Evolutionary conservation across 2,888 invertebrate species (phyloP).

Genomic region (Sepioteuthis lessoniana): DNA sequence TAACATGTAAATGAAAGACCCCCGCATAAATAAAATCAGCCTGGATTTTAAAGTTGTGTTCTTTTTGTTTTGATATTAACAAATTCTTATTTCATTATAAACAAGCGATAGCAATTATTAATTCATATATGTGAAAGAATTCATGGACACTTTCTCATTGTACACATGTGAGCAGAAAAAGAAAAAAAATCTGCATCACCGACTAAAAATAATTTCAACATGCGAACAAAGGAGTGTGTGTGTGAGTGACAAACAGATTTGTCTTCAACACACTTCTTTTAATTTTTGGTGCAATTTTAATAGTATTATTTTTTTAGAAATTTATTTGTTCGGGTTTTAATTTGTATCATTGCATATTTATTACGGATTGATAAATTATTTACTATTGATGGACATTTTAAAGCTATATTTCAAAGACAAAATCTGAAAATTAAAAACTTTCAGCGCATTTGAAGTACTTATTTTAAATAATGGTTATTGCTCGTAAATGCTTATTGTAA

Average conservation of each 20-base stretch:
- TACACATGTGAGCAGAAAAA: not conserved
- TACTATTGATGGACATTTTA: too few relatives aligned
- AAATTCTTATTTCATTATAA: not conserved
- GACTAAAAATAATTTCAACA: not conserved
- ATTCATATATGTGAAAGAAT: not conserved
- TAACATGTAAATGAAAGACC: too few relatives aligned
- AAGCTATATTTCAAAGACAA: too few relatives aligned
- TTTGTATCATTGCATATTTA: not conserved
- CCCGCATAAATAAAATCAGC: too few relatives aligned
- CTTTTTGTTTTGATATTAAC: too few relatives aligned
- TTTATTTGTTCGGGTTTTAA: not conserved
- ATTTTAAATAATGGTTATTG: not conserved
- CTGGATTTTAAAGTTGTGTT: too few relatives aligned
- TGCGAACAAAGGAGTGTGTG: conserved; percentile 2
- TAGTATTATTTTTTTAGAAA: not conserved
- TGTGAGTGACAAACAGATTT: not conserved
- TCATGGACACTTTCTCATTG: not conserved
- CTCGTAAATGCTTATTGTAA: not conserved
- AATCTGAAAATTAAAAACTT: not conserved
- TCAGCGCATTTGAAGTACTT: not conserved
- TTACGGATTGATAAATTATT: too few relatives aligned
- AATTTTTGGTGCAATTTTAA: not conserved
- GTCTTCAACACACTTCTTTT: not conserved
- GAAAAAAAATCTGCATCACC: not conserved
- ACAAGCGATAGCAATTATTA: not conserved